Evolutionary conservation across 2,797 vertebrate genomes (phyloP).

Genomic region (Silurus lanzhouensis): DNA sequence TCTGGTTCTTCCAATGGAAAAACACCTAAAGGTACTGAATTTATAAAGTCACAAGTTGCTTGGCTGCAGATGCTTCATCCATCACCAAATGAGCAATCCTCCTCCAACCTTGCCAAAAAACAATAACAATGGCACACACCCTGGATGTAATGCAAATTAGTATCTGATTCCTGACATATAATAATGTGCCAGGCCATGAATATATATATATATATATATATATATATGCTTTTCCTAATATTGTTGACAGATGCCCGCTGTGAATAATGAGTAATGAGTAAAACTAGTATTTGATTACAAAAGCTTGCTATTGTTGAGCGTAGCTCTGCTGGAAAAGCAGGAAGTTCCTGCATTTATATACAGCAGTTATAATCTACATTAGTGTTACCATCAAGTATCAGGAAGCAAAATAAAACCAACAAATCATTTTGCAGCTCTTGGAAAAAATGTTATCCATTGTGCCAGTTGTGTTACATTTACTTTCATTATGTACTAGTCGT

Average conservation of each 20-base stretch:
- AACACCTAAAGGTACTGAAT: not conserved
- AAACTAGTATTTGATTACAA: not conserved
- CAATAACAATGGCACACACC: not conserved
- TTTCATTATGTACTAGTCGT: not conserved
- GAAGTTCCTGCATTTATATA: not conserved
- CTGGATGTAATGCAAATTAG: not conserved
- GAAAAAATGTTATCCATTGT: not conserved
- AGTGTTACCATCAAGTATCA: not conserved
- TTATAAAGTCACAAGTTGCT: not conserved
- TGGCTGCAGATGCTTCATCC: not conserved
- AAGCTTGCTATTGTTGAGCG: not conserved
- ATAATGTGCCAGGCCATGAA: not conserved
- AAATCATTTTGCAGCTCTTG: not conserved
- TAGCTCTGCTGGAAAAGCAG: not conserved
- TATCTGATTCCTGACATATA: not conserved
- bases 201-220: too few species aligned
- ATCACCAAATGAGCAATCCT: not conserved
- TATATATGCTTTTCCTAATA: too few species aligned
- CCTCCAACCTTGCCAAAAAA: not conserved
- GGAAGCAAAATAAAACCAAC: not conserved
- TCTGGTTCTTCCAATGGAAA: not conserved
- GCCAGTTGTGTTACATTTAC: not conserved
- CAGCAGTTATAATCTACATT: not conserved
- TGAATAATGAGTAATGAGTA: not conserved
- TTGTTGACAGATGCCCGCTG: not conserved